A percentile compares a stretch with the other conserved stretches of the same genome.
Evolutionary conservation across 2,888 invertebrate genomes (phyloP).

Genomic region (Tipula helvola): DNA sequence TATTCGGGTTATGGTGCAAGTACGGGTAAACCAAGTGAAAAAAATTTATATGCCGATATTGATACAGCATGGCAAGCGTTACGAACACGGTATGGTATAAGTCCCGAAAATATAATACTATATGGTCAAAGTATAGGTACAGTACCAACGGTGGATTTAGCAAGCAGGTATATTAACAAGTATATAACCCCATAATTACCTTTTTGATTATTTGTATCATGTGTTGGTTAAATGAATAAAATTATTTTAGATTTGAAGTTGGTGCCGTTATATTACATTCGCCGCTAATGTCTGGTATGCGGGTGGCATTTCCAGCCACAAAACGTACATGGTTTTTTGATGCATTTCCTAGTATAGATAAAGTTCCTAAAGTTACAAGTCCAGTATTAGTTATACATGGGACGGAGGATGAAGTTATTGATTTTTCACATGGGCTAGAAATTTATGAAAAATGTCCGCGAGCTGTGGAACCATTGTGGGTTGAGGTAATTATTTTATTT

Average conservation of each 20-base stretch:
- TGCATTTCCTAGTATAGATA: slow-evolving; percentile 94
- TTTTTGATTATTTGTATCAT: not conserved
- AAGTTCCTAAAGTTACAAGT: slow-evolving; percentile 87
- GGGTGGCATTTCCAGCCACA: slow-evolving; percentile 89
- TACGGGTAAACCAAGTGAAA: slow-evolving; percentile 88
- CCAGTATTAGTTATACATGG: slow-evolving; percentile 93
- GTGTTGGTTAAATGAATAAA: not conserved
- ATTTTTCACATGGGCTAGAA: slow-evolving; percentile 87
- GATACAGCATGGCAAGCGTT: slow-evolving; percentile 86
- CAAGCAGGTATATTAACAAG: slow-evolving; percentile 39
- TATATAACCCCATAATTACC: not conserved
- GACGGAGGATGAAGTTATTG: slow-evolving; percentile 93
- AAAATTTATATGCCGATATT: slow-evolving; percentile 89
- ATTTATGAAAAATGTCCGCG: slow-evolving; percentile 90
- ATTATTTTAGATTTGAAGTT: slow-evolving; percentile 53
- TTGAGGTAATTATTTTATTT: slow-evolving; percentile 47
- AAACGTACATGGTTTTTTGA: slow-evolving; percentile 94
- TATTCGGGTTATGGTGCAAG: slow-evolving; percentile 84
- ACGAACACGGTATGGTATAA: slow-evolving; percentile 63
- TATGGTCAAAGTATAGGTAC: slow-evolving; percentile 96
- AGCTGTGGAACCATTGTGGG: slow-evolving; percentile 91
- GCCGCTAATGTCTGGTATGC: slow-evolving; percentile 89
- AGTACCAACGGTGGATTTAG: slow-evolving; percentile 87
- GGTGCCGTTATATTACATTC: slow-evolving; percentile 89
- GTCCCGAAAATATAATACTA: slow-evolving; percentile 83